Percentiles rank a stretch among this genome's conserved stretches.
These are phyloP conservation scores for Tyrannus savana DNA, from an alignment of 2,113 vertebrate species.

Conservation along the genomic window DNA sequence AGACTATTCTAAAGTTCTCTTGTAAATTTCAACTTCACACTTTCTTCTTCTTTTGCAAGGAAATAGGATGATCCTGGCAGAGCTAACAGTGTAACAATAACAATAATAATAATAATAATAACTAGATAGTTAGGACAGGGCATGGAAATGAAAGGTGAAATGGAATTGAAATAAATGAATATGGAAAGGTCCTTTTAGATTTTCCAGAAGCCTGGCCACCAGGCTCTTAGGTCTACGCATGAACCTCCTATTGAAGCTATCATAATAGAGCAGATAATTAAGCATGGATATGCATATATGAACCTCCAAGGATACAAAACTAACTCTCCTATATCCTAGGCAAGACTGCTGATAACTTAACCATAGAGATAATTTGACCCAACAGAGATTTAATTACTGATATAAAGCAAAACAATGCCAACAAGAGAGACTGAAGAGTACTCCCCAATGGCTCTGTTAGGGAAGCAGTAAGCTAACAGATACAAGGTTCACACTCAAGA, in stretches of 20 bases:
- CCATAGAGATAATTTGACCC: constrained; percentile 16
- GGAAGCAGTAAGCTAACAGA: neutral
- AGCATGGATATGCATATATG: neutral
- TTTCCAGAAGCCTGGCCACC: neutral
- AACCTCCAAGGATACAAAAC: neutral
- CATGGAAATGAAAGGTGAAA: neutral
- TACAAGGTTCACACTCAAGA: neutral
- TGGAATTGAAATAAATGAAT: neutral
- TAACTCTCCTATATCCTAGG: neutral
- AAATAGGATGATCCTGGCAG: neutral
- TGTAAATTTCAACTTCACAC: neutral
- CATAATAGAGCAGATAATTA: neutral
- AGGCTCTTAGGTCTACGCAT: neutral
- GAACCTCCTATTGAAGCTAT: neutral
- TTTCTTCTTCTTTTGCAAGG: neutral
- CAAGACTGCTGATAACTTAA: constrained; percentile 3
- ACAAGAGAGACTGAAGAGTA: neutral
- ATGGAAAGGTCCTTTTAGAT: neutral
- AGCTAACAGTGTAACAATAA: neutral
- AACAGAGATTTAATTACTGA: constrained; percentile 51
- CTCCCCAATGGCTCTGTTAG: neutral
- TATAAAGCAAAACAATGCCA: constrained; percentile 39
- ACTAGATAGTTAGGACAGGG: neutral
- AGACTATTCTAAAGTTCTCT: neutral
- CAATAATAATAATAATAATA: neutral